These are phyloP conservation scores for Pristionchus arcanus DNA, from an alignment of 2,888 invertebrate species.

Conservation along the genomic window DNA sequence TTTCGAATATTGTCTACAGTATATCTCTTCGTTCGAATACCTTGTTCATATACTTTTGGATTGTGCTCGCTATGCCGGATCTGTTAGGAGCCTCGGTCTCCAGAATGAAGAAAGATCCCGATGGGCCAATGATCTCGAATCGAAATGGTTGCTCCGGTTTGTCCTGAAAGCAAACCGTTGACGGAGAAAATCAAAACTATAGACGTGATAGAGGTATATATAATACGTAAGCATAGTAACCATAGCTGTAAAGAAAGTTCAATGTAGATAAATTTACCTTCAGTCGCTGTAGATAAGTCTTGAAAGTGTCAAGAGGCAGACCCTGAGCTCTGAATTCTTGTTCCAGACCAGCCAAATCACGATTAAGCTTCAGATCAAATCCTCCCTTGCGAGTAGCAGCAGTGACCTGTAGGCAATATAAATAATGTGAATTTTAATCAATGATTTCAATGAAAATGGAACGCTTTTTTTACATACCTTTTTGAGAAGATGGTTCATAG, in stretches of 20 bases:
- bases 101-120: slow-evolving; percentile 73
- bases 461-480: slow-evolving; percentile 58
- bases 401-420: slow-evolving; percentile 58
- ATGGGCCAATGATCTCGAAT: slow-evolving; percentile 75
- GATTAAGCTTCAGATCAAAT: slow-evolving; percentile 74
- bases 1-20: neutral
- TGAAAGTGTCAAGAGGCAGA: slow-evolving; percentile 74
- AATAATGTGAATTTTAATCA: neutral
- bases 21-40: slow-evolving; percentile 58
- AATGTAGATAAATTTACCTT: slow-evolving; percentile 60
- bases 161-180: slow-evolving; percentile 63
- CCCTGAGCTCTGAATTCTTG: slow-evolving; percentile 70
- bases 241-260: neutral
- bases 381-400: slow-evolving; percentile 68
- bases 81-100: slow-evolving; percentile 71
- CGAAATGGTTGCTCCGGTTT: slow-evolving; percentile 70
- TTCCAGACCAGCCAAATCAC: slow-evolving; percentile 71
- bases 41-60: slow-evolving; percentile 73
- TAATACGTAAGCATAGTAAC: no score
- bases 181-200: neutral
- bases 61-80: slow-evolving; percentile 63
- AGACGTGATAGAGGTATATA: no score
- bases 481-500: slow-evolving; percentile 66
- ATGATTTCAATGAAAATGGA: neutral
- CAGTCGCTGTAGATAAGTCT: slow-evolving; percentile 68